Evolutionary conservation across 2,888 invertebrate species (phyloP).

Genomic region (Malthinus seriepunctatus): DNA sequence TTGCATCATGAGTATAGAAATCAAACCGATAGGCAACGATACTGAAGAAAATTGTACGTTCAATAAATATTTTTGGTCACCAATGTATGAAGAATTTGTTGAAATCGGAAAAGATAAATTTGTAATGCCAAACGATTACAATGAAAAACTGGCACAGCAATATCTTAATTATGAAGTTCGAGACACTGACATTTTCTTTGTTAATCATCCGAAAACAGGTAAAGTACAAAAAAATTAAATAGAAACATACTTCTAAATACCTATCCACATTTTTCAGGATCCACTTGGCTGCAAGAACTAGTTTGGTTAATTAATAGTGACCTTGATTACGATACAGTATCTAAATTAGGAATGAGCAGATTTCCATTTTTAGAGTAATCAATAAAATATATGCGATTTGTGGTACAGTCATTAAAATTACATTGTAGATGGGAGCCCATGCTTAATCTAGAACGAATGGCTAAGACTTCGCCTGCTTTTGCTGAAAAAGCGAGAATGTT

Average conservation of each 20-base stretch:
- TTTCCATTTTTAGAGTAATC: constrained; percentile 70
- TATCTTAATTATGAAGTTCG: constrained; percentile 55
- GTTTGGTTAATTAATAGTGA: constrained; percentile 70
- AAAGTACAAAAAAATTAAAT: constrained; percentile 13
- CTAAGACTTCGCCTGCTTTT: not conserved
- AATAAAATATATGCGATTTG: too few species aligned
- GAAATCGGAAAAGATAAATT: not conserved
- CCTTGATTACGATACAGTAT: constrained; percentile 63
- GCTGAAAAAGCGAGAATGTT: not conserved
- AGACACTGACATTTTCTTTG: constrained; percentile 59
- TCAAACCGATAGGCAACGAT: not conserved
- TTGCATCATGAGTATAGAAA: not conserved
- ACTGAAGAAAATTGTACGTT: not conserved
- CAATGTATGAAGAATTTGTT: not conserved
- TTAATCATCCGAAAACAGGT: constrained; percentile 62
- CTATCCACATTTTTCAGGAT: constrained; percentile 56
- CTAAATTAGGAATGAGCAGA: constrained; percentile 58
- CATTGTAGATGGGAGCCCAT: too few species aligned
- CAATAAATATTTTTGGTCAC: not conserved
- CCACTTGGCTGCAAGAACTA: constrained; percentile 79
- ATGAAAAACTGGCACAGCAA: constrained; percentile 36
- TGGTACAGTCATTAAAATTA: too few species aligned
- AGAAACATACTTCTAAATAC: too few species aligned
- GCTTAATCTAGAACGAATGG: too few species aligned
- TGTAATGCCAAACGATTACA: not conserved